Evolutionary conservation across 2,113 vertebrate genomes (phyloP).

Genomic region (Melanostigma gelatinosum): DNA sequence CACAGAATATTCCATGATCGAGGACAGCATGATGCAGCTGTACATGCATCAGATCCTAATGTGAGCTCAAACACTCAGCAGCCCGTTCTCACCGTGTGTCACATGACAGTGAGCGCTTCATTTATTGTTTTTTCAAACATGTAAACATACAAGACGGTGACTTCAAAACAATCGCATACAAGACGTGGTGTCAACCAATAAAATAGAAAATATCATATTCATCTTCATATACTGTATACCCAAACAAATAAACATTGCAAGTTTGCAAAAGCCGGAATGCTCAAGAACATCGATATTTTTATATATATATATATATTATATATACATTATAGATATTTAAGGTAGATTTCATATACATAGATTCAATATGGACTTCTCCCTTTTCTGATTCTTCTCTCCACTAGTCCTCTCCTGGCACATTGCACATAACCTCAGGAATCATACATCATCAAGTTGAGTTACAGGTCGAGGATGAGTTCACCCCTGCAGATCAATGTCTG

Average conservation of each 20-base stretch:
- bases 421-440: conserved; percentile 73
- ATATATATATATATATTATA: conserved; percentile 77
- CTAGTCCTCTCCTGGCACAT: conserved; percentile 75
- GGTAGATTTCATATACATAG: conserved; percentile 71
- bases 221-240: conserved; percentile 64
- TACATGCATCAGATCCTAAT: neutral
- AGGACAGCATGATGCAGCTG: neutral
- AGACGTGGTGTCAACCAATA: conserved; percentile 76
- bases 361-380: conserved; percentile 63
- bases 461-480: conserved; percentile 30
- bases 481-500: conserved; percentile 41
- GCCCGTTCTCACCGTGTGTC: conserved; percentile 43
- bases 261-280: conserved; percentile 83
- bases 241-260: conserved; percentile 74
- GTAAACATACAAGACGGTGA: conserved; percentile 85
- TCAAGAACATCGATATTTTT: conserved; percentile 80
- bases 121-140: conserved; percentile 83
- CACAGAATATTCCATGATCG: neutral
- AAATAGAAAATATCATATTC: conserved; percentile 71
- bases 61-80: neutral
- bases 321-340: conserved; percentile 71
- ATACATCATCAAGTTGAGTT: conserved; percentile 21
- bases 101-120: conserved; percentile 61
- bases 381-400: conserved; percentile 46
- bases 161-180: conserved; percentile 80